Percentiles rank a stretch among this genome's conserved stretches.
These are phyloP conservation scores for Hyposoter didymator DNA, from an alignment of 2,888 invertebrate species.

Conservation along the genomic window DNA sequence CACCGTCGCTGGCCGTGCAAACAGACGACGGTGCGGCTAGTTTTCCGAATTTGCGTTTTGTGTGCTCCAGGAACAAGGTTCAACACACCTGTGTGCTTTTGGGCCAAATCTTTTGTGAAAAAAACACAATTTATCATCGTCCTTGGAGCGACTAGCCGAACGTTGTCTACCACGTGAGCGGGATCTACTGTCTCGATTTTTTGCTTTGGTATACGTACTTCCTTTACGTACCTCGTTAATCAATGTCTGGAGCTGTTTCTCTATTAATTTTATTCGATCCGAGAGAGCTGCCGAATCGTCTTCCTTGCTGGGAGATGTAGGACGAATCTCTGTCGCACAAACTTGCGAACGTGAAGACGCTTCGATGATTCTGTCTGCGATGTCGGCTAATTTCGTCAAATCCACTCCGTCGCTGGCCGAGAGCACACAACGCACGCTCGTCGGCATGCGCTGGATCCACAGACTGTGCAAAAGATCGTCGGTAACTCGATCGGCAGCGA, in stretches of 20 bases:
- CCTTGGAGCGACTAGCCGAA: not conserved
- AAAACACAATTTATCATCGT: not conserved
- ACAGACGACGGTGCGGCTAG: constrained; percentile 23
- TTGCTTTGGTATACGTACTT: not conserved
- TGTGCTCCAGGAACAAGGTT: not conserved
- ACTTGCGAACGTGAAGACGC: not conserved
- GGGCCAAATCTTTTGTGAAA: not conserved
- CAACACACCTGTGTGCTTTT: not conserved
- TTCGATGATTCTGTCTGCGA: constrained; percentile 1
- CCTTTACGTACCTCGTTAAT: not conserved
- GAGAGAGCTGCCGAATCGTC: not conserved
- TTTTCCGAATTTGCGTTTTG: constrained; percentile 24
- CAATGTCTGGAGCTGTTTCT: not conserved
- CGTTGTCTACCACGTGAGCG: not conserved
- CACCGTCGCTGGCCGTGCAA: constrained; percentile 49
- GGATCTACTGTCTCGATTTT: not conserved
- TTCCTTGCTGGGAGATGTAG: not conserved
- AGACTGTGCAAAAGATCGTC: not conserved
- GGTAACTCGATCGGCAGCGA: constrained; percentile 13
- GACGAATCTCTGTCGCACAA: not conserved
- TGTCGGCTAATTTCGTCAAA: not conserved
- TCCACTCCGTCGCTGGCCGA: constrained; percentile 10
- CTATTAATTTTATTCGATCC: not conserved
- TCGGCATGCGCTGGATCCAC: constrained; percentile 30
- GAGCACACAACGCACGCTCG: constrained; percentile 4